Evolutionary conservation across 2,113 vertebrate species (phyloP), one percentile per base, ranked within the genome.

Genomic region (Dendropsophus ebraccatus): DNA sequence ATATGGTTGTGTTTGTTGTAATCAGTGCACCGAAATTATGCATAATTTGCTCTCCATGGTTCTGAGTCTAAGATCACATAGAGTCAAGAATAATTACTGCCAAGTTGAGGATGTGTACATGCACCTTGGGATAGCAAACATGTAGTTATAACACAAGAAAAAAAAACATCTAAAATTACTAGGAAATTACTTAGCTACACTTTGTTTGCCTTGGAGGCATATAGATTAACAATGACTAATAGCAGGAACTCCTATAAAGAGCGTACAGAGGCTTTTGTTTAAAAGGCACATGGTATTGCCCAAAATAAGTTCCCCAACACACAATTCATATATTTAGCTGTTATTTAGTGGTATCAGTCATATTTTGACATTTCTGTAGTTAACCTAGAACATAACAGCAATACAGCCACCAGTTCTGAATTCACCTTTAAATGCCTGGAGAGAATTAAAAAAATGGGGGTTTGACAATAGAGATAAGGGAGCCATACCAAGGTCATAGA

Each of bases 41-140:
- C 79, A 88, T 91, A 92, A 94, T 93, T 93, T 89, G 88, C 87
- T 91, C 93, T 92, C 92, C 89, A 91, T 87, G 70, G 88, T 92
- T 91, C 30, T 90, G 91, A 69, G 23, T 90, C 87, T 87, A 91
- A 88, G 90, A 93, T 93, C 90, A 91, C 85, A 91, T 87, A 81
- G 91, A 94, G 89, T 91, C 88, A 92, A 89, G 76, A 78, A 89
- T 91, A 92, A 94, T 94, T 92, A 90, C 88, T 90, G 89, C 91
- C 73, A 92, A 92, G 92, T 91, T 89, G 83, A 81, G 86, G 89
- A 92, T 82, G 88, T 88, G 77, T 89, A 83, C 77, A 87, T 60
- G 81, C 87, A 93, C 88, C 90, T 91, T 89, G 83, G 88, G 90
- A 91, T 84, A 89, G 87, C 83, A 76, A 88, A 32, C 0, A 0